A percentile compares a stretch with the other conserved stretches of the same genome.
Evolutionary conservation across 2,888 invertebrate species (phyloP).

Genomic region (Synergus japonicus): DNA sequence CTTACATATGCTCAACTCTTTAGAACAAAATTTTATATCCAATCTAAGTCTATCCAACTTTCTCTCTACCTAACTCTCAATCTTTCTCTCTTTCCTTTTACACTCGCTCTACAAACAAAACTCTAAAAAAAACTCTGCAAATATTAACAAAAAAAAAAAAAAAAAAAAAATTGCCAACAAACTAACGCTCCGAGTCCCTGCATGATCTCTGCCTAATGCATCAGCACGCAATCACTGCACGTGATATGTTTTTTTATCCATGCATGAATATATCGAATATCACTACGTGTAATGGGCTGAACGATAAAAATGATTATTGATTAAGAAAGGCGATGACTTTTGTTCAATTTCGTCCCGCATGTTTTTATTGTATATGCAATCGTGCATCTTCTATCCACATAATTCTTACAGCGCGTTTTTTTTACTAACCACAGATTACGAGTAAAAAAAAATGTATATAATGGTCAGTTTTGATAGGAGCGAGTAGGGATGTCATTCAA

Average conservation of each 20-base stretch:
- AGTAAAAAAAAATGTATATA: not conserved
- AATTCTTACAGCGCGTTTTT: not conserved
- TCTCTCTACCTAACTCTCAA: not conserved
- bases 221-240: constrained; percentile 70
- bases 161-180: not conserved
- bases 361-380: constrained; percentile 25
- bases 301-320: not conserved
- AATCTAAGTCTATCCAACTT: not conserved
- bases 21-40: not conserved
- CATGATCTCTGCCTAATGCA: constrained; percentile 68
- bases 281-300: constrained; percentile 35
- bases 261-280: constrained; percentile 45
- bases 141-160: not conserved
- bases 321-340: constrained; percentile 51
- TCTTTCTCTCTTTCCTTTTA: not conserved
- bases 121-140: no score
- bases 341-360: constrained; percentile 59
- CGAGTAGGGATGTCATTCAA: not conserved
- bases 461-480: not conserved
- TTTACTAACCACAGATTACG: not conserved
- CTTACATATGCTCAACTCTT: not conserved
- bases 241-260: constrained; percentile 61
- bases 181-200: constrained; percentile 61
- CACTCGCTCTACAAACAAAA: not conserved
- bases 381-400: not conserved